Evolutionary conservation across 2,797 vertebrate genomes (phyloP).

Genomic region (Eospalax fontanierii): DNA sequence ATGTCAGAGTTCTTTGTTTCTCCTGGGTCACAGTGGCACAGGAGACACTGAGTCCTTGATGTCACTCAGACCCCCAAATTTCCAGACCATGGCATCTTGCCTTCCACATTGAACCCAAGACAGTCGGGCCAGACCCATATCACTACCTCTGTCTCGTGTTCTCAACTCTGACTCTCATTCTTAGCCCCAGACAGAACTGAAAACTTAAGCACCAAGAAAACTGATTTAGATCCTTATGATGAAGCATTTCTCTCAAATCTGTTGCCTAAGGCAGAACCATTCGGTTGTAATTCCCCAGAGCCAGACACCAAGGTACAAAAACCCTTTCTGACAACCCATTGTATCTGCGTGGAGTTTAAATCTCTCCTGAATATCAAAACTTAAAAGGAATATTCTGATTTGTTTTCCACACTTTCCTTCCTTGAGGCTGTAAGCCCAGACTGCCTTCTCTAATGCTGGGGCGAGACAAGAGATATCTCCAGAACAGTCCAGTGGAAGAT

Average conservation of each 20-base stretch:
- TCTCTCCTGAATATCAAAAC: conserved; percentile 46
- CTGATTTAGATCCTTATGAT: neutral
- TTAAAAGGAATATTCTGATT: conserved; percentile 35
- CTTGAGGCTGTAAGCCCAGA: neutral
- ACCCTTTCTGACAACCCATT: conserved; percentile 27
- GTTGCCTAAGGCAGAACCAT: conserved; percentile 41
- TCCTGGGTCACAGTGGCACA: neutral
- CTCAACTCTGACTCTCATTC: neutral
- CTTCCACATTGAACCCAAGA: neutral
- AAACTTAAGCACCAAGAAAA: neutral
- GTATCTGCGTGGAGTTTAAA: neutral
- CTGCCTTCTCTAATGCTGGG: neutral
- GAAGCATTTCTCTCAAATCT: conserved; percentile 5
- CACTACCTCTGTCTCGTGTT: too few species aligned
- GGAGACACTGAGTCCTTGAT: neutral
- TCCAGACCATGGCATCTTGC: neutral
- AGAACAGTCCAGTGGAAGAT: neutral
- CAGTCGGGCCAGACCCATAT: neutral
- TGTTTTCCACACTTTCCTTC: conserved; percentile 16
- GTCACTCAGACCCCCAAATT: neutral
- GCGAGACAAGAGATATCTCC: neutral
- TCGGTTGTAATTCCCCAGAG: conserved; percentile 27
- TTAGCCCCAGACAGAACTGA: neutral
- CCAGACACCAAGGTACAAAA: conserved; percentile 16
- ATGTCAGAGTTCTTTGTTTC: neutral